phyloP scores from a whole-genome alignment of 2,797 vertebrate species.

The Hydrophis major region DNA sequence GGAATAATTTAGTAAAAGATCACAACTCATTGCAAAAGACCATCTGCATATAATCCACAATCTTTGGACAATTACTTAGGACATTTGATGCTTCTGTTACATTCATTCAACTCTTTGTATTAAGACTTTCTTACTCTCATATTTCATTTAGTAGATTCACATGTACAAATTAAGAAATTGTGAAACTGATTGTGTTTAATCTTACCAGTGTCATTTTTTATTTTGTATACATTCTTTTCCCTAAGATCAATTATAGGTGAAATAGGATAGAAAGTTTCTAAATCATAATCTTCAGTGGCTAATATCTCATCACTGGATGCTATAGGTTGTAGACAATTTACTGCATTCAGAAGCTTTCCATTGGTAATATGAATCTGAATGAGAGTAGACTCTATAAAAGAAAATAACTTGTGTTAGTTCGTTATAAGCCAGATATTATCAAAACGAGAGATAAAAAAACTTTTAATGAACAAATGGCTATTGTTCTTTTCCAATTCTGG shows the following conservation, averaged over 20 bases:
- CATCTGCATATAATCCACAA: background rate
- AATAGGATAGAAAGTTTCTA: conserved; percentile 87
- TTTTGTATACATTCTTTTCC: conserved; percentile 76
- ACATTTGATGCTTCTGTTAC: background rate
- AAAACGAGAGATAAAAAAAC: background rate
- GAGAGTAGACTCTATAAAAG: conserved; percentile 77
- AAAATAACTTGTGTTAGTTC: background rate
- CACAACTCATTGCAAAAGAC: background rate
- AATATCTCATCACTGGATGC: conserved; percentile 80
- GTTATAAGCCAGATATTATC: background rate
- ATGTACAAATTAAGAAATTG: background rate
- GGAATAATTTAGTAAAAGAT: background rate
- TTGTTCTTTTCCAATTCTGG: background rate
- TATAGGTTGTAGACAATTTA: conserved; percentile 75
- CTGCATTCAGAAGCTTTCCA: conserved; percentile 75
- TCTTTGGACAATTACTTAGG: background rate
- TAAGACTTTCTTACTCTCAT: background rate
- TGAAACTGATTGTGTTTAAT: background rate
- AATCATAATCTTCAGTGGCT: conserved; percentile 70
- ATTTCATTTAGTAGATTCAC: background rate
- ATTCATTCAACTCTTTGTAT: background rate
- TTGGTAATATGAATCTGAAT: conserved; percentile 84
- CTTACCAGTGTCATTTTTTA: conserved; percentile 76
- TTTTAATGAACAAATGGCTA: background rate
- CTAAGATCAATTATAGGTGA: conserved; percentile 88